These are phyloP conservation scores for Hippocampus zosterae DNA, from an alignment of 2,113 vertebrate genomes.

Conservation along the genomic window DNA sequence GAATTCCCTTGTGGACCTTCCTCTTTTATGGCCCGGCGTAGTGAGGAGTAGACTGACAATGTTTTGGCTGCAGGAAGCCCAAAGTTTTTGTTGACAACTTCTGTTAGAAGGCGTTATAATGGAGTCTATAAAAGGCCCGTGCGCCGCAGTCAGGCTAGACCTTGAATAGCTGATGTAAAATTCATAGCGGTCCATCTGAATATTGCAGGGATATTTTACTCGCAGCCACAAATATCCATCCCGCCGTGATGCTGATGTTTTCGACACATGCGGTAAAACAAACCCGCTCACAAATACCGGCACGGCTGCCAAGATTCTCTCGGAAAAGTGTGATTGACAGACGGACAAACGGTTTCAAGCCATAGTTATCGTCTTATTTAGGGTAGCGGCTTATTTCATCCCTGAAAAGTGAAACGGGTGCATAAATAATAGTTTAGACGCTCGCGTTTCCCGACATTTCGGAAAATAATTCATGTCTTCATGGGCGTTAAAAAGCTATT, in stretches of 20 bases:
- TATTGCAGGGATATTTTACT: constrained; percentile 11
- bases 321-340: not conserved
- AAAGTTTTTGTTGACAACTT: constrained; percentile 12
- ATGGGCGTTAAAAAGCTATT: constrained; percentile 48
- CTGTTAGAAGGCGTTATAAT: not conserved
- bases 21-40: not conserved
- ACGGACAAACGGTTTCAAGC: not conserved
- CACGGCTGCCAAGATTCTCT: not conserved
- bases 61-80: not conserved
- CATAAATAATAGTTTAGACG: not conserved
- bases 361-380: not conserved
- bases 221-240: not conserved
- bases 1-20: not conserved
- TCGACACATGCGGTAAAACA: not conserved
- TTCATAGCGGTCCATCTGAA: constrained; percentile 11
- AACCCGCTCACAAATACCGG: not conserved
- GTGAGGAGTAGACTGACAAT: not conserved
- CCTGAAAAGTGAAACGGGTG: not conserved
- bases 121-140: constrained; percentile 2
- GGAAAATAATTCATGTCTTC: constrained; percentile 8
- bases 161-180: constrained; percentile 2
- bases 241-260: not conserved
- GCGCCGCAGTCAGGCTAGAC: not conserved
- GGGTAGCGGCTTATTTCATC: not conserved
- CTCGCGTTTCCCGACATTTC: not conserved